Conservation (phyloP, 2,797 vertebrate genomes). For the Spea hammondii region DNA sequence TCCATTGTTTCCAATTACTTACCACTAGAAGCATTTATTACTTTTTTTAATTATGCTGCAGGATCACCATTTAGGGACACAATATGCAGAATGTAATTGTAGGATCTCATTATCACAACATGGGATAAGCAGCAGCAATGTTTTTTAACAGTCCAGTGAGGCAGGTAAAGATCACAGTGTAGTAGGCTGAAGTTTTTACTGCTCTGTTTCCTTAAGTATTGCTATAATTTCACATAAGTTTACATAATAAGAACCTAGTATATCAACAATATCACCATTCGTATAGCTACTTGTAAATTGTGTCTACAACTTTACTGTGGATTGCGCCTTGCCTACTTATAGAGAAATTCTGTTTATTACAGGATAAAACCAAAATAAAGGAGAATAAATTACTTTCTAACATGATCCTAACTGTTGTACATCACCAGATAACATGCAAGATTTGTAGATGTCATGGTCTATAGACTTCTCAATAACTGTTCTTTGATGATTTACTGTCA, state of each 20-base stretch:
- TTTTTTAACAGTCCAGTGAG: constrained; percentile 26
- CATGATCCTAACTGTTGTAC: background rate
- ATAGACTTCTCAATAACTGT: background rate
- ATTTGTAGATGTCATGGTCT: background rate
- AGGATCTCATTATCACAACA: constrained; percentile 44
- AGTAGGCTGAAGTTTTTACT: constrained; percentile 31
- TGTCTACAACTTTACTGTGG: too few species aligned
- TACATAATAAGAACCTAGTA: background rate
- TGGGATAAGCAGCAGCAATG: constrained; percentile 17
- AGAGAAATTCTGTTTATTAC: too few species aligned
- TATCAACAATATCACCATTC: background rate
- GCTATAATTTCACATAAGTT: background rate
- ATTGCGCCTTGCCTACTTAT: too few species aligned
- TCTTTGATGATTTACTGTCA: background rate
- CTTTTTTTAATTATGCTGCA: constrained; percentile 20
- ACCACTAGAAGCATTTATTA: constrained; percentile 16
- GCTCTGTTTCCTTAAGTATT: constrained; percentile 15
- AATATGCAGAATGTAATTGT: constrained; percentile 29
- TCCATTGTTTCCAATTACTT: constrained; percentile 12
- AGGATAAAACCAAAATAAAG: too few species aligned
- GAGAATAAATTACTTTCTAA: background rate
- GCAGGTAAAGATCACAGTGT: constrained; percentile 26
- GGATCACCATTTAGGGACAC: constrained; percentile 20
- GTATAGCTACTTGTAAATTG: background rate
- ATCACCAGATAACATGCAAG: background rate